These are phyloP conservation scores for Rhabdophis nuchalis DNA, from an alignment of 2,797 vertebrate species.

Conservation along the genomic window DNA sequence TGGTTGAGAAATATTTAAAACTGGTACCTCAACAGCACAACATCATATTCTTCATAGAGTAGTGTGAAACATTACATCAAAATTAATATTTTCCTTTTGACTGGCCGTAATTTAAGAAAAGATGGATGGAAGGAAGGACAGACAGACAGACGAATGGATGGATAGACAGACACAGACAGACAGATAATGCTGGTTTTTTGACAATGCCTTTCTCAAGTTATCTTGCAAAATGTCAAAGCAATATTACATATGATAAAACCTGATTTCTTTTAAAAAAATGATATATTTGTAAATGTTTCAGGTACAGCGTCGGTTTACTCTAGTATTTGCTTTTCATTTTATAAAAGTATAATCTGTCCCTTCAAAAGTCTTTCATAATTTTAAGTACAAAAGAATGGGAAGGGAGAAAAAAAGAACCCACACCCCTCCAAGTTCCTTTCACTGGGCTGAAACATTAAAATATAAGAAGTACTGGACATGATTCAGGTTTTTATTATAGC, in stretches of 20 bases:
- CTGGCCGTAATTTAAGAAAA: background rate
- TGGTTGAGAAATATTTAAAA: background rate
- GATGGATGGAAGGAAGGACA: background rate
- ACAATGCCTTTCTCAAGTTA: background rate
- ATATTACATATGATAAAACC: background rate
- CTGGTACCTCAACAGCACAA: background rate
- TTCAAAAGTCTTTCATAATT: background rate
- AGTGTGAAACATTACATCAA: background rate
- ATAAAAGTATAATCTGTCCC: background rate
- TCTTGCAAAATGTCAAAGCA: background rate
- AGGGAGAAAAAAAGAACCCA: constrained; percentile 8
- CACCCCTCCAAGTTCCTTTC: background rate
- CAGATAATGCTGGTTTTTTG: background rate
- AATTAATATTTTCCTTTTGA: background rate
- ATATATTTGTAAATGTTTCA: background rate
- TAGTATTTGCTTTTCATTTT: background rate
- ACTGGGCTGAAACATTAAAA: background rate
- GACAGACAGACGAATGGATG: background rate
- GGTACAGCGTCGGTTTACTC: background rate
- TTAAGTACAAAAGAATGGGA: background rate
- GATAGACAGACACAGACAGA: background rate
- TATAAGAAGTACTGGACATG: constrained; percentile 10
- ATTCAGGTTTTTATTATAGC: constrained; percentile 6
- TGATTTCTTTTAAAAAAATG: background rate
- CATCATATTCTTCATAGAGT: background rate